Conservation (phyloP, 2,113 vertebrate species). For the Macquaria australasica region DNA sequence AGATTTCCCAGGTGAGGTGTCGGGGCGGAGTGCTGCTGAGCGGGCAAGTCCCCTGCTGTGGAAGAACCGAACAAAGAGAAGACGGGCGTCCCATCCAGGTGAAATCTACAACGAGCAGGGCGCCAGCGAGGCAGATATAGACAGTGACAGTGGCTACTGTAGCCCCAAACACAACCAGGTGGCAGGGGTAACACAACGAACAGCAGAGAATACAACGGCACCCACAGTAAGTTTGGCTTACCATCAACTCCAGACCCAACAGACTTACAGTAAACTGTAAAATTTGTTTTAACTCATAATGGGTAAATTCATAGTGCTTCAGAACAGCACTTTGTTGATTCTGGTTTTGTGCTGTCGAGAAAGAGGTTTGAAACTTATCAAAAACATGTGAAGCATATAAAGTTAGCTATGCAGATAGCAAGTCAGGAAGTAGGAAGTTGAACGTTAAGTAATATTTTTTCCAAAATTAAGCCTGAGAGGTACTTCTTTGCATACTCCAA, state of each 20-base stretch:
- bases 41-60: slow-evolving; percentile 86
- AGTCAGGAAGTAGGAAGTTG: neutral
- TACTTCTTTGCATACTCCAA: neutral
- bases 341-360: neutral
- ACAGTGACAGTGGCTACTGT: slow-evolving; percentile 98
- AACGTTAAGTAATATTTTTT: neutral
- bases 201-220: slow-evolving; percentile 78
- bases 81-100: slow-evolving; percentile 89
- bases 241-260: neutral
- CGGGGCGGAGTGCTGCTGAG: slow-evolving; percentile 90
- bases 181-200: slow-evolving; percentile 71
- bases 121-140: slow-evolving; percentile 94
- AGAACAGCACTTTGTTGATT: neutral
- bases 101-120: slow-evolving; percentile 95
- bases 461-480: neutral
- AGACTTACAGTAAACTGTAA: neutral
- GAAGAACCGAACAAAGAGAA: slow-evolving; percentile 91
- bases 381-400: neutral
- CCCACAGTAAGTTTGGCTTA: slow-evolving; percentile 63
- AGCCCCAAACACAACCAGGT: slow-evolving; percentile 96
- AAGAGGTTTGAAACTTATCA: neutral
- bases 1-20: slow-evolving; percentile 95
- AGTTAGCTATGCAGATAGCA: neutral
- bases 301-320: neutral
- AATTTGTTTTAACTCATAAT: neutral